phyloP scores from a whole-genome alignment of 2,797 vertebrate species.

The Cacajao melanocephalus region DNA sequence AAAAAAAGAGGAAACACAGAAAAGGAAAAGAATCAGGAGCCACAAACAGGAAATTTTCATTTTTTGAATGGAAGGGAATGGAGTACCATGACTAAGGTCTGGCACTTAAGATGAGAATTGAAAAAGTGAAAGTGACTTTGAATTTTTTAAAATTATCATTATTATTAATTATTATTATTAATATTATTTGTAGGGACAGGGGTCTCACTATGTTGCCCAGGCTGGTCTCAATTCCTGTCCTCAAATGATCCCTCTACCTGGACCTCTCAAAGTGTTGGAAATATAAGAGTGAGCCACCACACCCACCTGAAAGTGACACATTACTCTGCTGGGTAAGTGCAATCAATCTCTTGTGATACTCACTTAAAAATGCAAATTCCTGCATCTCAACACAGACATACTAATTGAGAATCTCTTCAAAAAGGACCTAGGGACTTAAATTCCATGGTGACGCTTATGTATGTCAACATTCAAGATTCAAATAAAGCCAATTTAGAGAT shows the following conservation, averaged over 20 bases:
- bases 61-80: not conserved
- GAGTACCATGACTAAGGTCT: not conserved
- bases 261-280: not conserved
- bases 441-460: not conserved
- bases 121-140: not conserved
- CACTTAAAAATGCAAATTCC: not conserved
- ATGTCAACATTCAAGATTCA: not conserved
- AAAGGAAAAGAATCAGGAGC: not conserved
- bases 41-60: not conserved
- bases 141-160: not conserved
- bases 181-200: not conserved
- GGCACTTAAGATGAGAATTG: not conserved
- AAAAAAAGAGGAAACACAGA: not conserved
- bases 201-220: not conserved
- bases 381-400: not conserved
- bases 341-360: not conserved
- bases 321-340: not conserved
- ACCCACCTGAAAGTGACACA: not conserved
- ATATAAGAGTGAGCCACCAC: not conserved
- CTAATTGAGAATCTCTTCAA: not conserved
- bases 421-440: slow-evolving; percentile 10
- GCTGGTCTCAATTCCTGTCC: not conserved
- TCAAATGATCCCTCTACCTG: not conserved
- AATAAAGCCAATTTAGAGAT: not conserved
- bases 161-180: not conserved